Conservation (phyloP, 2,113 vertebrate genomes). For the Tamias sibiricus region DNA sequence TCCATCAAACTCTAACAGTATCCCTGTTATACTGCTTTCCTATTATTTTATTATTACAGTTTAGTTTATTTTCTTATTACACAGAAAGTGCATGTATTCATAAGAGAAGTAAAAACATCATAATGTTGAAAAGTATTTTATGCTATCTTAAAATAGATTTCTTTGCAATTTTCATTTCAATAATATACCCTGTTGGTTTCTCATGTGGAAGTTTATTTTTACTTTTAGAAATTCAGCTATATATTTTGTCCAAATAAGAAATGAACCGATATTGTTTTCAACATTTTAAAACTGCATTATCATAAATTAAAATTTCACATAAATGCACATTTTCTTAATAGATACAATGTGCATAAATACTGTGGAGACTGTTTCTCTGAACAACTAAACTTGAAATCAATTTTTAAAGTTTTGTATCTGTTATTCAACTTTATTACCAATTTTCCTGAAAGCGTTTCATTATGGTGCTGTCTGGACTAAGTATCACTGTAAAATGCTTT, state of each 20-base stretch:
- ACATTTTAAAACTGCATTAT: not conserved
- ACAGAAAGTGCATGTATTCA: not conserved
- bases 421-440: not conserved
- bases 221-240: not conserved
- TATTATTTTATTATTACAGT: not conserved
- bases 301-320: not conserved
- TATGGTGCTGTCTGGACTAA: not conserved
- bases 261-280: not conserved
- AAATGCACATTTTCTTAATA: not conserved
- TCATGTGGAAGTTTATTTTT: conserved; percentile 11
- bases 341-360: not conserved
- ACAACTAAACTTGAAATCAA: not conserved
- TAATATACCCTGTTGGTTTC: not conserved
- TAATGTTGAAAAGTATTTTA: not conserved
- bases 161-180: not conserved
- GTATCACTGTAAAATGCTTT: not conserved
- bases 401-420: not conserved
- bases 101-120: not conserved
- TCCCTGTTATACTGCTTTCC: not conserved
- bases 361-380: not conserved
- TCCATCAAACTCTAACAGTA: not conserved
- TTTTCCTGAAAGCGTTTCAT: not conserved
- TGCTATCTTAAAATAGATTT: not conserved
- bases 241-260: not conserved
- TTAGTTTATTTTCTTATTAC: not conserved